Evolutionary conservation across 2,797 vertebrate genomes (phyloP).

Genomic region (Galaxias olidus): DNA sequence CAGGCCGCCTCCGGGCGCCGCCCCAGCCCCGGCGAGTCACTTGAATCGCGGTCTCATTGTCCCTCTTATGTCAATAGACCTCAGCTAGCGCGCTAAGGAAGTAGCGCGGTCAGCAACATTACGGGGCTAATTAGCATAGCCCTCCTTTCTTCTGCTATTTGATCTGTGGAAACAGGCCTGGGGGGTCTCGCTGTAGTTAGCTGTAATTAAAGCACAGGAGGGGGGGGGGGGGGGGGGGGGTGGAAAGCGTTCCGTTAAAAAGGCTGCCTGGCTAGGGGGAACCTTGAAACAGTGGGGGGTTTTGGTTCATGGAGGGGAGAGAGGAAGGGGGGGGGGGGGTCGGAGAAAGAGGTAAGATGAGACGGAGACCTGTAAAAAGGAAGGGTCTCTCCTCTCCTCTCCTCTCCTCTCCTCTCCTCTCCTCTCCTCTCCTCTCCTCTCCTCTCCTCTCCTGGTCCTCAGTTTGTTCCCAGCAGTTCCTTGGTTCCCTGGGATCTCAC

Average conservation of each 20-base stretch:
- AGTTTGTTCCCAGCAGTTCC: constrained; percentile 10
- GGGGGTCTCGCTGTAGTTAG: constrained; percentile 69
- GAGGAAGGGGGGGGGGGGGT: constrained; percentile 21
- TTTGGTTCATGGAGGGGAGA: constrained; percentile 32
- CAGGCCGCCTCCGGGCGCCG: constrained; percentile 23
- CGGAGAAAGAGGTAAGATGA: constrained; percentile 23
- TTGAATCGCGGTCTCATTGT: constrained; percentile 75
- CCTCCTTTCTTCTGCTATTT: constrained; percentile 74
- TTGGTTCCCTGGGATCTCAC: not conserved
- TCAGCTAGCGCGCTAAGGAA: constrained; percentile 65
- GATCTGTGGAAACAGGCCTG: constrained; percentile 74
- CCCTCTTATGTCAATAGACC: constrained; percentile 76
- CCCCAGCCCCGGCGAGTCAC: constrained; percentile 53
- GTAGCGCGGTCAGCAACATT: constrained; percentile 74
- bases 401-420: not conserved
- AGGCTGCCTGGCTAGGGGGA: constrained; percentile 50
- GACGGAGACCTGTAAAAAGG: constrained; percentile 22
- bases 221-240: constrained; percentile 38
- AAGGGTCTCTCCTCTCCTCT: constrained; percentile 5
- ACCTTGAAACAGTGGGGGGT: constrained; percentile 25
- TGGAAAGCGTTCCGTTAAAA: constrained; percentile 47
- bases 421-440: constrained; percentile 2
- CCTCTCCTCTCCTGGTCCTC: constrained; percentile 13
- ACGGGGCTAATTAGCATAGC: constrained; percentile 72
- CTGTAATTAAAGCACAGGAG: constrained; percentile 74